phyloP scores from a whole-genome alignment of 2,797 vertebrate genomes.

The Enteromius paludinosus region DNA sequence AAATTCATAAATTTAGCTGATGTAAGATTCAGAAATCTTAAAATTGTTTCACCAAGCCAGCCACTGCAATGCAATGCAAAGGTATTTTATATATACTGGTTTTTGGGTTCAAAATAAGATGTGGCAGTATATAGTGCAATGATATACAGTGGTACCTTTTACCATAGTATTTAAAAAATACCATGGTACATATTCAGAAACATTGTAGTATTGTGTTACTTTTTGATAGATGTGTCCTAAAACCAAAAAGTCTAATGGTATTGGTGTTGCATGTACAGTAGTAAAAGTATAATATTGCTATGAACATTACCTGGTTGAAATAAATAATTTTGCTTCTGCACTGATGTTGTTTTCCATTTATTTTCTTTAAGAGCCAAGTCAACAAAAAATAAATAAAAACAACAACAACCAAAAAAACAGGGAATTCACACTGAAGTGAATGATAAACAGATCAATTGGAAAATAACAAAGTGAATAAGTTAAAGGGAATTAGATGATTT shows the following conservation, averaged over 20 bases:
- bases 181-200: not conserved
- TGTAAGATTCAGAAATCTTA: slow-evolving; percentile 38
- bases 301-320: not conserved
- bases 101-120: not conserved
- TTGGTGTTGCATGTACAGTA: not conserved
- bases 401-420: no score
- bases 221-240: not conserved
- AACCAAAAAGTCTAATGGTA: not conserved
- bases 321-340: no score
- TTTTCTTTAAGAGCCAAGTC: no score
- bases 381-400: no score
- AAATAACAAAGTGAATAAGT: not conserved
- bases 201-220: not conserved
- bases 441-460: not conserved
- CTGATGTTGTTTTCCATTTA: no score
- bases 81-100: not conserved
- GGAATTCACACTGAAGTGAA: not conserved
- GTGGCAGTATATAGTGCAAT: not conserved
- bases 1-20: slow-evolving; percentile 46
- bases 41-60: slow-evolving; percentile 2
- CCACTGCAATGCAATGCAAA: not conserved
- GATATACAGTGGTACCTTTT: not conserved
- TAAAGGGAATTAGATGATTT: not conserved
- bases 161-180: not conserved
- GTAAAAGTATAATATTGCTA: not conserved